Percentiles rank a stretch among this genome's conserved stretches.
Evolutionary conservation across 2,888 invertebrate species (phyloP).

Genomic region (Athrips mouffetella): DNA sequence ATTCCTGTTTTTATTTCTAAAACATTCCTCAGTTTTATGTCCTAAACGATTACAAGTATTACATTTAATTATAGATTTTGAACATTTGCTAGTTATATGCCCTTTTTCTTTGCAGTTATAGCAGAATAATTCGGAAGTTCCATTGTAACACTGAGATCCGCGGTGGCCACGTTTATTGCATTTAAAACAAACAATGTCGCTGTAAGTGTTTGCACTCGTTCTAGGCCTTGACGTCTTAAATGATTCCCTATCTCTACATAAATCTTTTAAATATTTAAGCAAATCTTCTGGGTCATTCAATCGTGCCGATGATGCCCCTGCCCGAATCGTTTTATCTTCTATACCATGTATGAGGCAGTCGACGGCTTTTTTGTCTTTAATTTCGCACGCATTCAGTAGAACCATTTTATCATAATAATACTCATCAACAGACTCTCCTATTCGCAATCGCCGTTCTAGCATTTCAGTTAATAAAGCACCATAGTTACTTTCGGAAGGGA

Average conservation of each 20-base stretch:
- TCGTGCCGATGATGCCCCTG: no score
- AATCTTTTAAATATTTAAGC: no score
- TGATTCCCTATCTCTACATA: not conserved
- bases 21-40: conserved; percentile 9
- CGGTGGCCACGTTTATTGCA: conserved; percentile 6
- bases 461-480: no score
- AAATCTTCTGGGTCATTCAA: no score
- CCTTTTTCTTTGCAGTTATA: conserved; percentile 11
- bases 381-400: no score
- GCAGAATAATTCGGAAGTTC: not conserved
- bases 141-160: not conserved
- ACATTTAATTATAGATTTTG: conserved; percentile 10
- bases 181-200: conserved; percentile 7
- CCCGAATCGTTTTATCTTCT: no score
- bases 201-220: not conserved
- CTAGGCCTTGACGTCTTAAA: not conserved
- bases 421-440: no score
- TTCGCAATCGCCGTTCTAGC: no score
- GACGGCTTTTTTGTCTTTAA: no score
- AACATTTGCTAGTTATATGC: conserved; percentile 2
- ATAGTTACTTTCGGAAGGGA: no score
- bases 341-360: no score
- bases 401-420: no score
- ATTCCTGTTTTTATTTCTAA: not conserved
- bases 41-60: conserved; percentile 9